Evolutionary conservation across 2,797 vertebrate species (phyloP).

Genomic region (Channallabes apus): DNA sequence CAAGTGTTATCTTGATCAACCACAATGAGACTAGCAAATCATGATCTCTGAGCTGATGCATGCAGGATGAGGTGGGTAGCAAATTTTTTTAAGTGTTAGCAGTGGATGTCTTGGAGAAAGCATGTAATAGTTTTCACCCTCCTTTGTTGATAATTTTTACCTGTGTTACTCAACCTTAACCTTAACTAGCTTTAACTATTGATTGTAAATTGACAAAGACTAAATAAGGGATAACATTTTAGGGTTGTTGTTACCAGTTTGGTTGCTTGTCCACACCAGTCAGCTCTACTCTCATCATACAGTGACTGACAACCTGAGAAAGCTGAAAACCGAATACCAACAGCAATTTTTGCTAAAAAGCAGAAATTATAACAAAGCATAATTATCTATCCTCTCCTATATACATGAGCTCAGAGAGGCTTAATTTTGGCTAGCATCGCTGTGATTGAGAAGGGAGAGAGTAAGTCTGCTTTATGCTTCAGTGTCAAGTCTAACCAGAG

Average conservation of each 20-base stretch:
- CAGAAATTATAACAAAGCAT: constrained; percentile 26
- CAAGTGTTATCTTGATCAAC: background rate
- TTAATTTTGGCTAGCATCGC: too few relatives aligned
- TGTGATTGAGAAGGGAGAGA: too few relatives aligned
- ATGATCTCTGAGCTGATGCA: background rate
- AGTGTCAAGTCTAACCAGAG: too few relatives aligned
- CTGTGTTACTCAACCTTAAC: too few relatives aligned
- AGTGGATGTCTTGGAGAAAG: background rate
- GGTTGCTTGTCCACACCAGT: background rate
- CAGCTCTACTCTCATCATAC: background rate
- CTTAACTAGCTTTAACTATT: too few relatives aligned
- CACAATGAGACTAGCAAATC: background rate
- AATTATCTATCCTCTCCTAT: too few relatives aligned
- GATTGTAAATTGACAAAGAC: background rate
- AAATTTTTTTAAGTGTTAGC: background rate
- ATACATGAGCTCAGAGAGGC: too few relatives aligned
- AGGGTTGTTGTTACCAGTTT: background rate
- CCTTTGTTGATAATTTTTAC: background rate
- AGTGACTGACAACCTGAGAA: background rate
- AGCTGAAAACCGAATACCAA: background rate
- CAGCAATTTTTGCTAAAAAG: background rate
- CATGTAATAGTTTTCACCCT: background rate
- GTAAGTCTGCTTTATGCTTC: too few relatives aligned
- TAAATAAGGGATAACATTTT: background rate
- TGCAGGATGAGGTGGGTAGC: background rate